phyloP scores from a whole-genome alignment of 2,113 vertebrate genomes.

The Spheniscus mendiculus region DNA sequence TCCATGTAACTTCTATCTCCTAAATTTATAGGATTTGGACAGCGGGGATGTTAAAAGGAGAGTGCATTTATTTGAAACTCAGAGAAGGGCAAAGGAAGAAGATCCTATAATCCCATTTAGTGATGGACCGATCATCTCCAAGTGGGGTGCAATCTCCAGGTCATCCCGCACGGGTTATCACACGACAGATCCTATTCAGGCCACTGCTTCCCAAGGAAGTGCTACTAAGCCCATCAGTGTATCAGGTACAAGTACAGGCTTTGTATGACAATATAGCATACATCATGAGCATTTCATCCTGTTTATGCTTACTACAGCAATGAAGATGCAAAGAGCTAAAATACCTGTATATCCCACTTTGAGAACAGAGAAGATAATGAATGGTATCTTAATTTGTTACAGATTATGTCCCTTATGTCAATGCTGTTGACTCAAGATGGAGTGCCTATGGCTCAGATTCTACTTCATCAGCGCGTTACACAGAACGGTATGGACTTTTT shows the following conservation, averaged over 20 bases:
- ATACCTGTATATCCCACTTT: neutral
- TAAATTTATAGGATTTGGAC: slow-evolving; percentile 79
- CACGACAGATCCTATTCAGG: slow-evolving; percentile 92
- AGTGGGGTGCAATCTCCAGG: slow-evolving; percentile 96
- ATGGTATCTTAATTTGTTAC: neutral
- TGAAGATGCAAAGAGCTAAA: neutral
- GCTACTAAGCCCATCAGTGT: slow-evolving; percentile 91
- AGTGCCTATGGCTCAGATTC: slow-evolving; percentile 88
- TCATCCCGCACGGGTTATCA: slow-evolving; percentile 93
- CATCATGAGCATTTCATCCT: neutral
- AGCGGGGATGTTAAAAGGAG: slow-evolving; percentile 83
- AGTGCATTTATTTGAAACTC: slow-evolving; percentile 88
- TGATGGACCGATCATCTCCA: slow-evolving; percentile 95
- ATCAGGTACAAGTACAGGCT: slow-evolving; percentile 78
- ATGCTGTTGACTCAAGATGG: slow-evolving; percentile 91
- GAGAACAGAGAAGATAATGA: neutral
- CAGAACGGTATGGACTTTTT: slow-evolving; percentile 79
- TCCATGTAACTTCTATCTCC: neutral
- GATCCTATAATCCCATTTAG: slow-evolving; percentile 97
- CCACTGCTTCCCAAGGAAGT: slow-evolving; percentile 91
- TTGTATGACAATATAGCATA: accelerated
- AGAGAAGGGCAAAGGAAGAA: slow-evolving; percentile 90
- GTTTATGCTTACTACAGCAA: neutral
- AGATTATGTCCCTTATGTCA: slow-evolving; percentile 91
- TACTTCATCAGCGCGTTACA: slow-evolving; percentile 84